phyloP scores from a whole-genome alignment of 2,797 vertebrate genomes.

The Fistularia tabacaria region DNA sequence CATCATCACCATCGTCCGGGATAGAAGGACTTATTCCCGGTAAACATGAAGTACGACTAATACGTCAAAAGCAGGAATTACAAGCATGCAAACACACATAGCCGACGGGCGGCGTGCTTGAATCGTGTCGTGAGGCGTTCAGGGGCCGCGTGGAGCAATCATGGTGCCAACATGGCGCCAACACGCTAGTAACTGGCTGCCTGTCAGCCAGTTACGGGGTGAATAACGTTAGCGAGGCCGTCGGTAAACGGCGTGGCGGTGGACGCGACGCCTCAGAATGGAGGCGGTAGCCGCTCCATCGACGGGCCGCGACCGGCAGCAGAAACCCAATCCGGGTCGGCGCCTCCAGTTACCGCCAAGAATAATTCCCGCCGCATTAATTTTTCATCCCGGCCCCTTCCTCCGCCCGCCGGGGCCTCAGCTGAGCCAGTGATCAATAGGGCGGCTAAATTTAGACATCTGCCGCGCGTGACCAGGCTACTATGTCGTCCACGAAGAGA shows the following conservation, averaged over 20 bases:
- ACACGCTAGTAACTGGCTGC: conserved; percentile 57
- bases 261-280: too few species aligned
- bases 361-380: conserved; percentile 22
- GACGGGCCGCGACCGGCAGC: too few species aligned
- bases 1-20: conserved; percentile 26
- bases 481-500: too few species aligned
- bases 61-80: conserved; percentile 36
- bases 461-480: too few species aligned
- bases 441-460: conserved; percentile 58
- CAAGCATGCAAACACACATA: conserved; percentile 1
- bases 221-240: conserved; percentile 39
- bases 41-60: conserved; percentile 28
- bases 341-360: conserved; percentile 16
- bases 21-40: conserved; percentile 28
- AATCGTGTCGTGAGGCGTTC: too few species aligned
- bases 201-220: conserved; percentile 52
- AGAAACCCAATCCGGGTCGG: background rate
- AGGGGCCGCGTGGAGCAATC: too few species aligned
- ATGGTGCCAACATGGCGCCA: too few species aligned
- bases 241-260: too few species aligned
- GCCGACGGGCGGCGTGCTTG: conserved; percentile 9
- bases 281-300: background rate
- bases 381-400: conserved; percentile 12
- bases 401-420: conserved; percentile 37
- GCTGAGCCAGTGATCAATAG: conserved; percentile 57